Percentiles rank a stretch among this genome's conserved stretches.
Evolutionary conservation across 2,888 invertebrate species (phyloP).

Genomic region (Hypsopygia costalis): DNA sequence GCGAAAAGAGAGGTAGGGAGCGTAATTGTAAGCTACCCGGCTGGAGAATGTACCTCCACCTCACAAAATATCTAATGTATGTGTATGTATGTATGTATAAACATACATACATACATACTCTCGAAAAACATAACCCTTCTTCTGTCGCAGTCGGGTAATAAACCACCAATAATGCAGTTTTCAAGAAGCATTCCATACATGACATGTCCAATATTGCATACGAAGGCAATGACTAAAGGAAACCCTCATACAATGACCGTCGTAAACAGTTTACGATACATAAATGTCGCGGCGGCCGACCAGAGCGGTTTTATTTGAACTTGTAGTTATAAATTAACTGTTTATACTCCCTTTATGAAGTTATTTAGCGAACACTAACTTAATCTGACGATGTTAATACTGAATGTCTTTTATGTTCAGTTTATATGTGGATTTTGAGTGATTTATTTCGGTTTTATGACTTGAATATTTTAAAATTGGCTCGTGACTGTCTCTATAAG

Average conservation of each 20-base stretch:
- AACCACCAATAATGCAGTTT: neutral
- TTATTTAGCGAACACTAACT: conserved; percentile 31
- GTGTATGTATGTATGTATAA: too few relatives aligned
- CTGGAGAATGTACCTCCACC: too few relatives aligned
- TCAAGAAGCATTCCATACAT: neutral
- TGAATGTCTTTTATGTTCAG: neutral
- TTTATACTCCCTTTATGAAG: conserved; percentile 39
- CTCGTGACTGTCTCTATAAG: too few relatives aligned
- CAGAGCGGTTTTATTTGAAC: conserved; percentile 31
- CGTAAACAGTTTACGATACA: conserved; percentile 25
- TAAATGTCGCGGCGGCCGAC: conserved; percentile 27
- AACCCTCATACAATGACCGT: conserved; percentile 15
- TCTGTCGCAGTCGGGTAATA: too few relatives aligned
- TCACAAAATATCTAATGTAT: too few relatives aligned
- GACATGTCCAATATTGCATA: neutral
- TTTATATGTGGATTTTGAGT: neutral
- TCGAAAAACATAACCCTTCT: too few relatives aligned
- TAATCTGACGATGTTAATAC: conserved; percentile 13
- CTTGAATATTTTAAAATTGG: conserved; percentile 1
- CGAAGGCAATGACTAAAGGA: conserved; percentile 14
- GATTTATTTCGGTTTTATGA: too few relatives aligned
- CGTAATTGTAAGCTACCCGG: too few relatives aligned
- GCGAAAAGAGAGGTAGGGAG: too few relatives aligned
- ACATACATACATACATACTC: too few relatives aligned
- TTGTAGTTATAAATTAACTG: conserved; percentile 35